These are phyloP conservation scores for Rhabdomys dilectus DNA, from an alignment of 2,113 vertebrate genomes.

Conservation along the genomic window DNA sequence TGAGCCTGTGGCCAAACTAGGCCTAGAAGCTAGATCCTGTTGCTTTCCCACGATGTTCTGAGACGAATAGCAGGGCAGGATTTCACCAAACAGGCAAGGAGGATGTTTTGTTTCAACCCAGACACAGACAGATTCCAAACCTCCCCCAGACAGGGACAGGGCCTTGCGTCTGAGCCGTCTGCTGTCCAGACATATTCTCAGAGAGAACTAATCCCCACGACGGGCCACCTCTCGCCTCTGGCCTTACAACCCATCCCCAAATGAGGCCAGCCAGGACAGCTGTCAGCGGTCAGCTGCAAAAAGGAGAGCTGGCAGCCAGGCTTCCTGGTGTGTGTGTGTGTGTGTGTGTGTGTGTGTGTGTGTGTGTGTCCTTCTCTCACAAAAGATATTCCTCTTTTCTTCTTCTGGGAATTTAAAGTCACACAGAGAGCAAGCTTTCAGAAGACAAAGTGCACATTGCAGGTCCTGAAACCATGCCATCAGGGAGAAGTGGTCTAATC, in stretches of 20 bases:
- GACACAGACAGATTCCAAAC: constrained; percentile 75
- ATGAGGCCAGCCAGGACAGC: constrained; percentile 51
- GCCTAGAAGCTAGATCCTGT: constrained; percentile 50
- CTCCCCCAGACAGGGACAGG: constrained; percentile 68
- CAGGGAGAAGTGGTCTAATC: not conserved
- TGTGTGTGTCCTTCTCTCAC: not conserved
- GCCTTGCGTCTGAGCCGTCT: constrained; percentile 41
- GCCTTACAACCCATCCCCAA: constrained; percentile 46
- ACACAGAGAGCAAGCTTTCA: not conserved
- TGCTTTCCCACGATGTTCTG: constrained; percentile 70
- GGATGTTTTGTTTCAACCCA: constrained; percentile 74
- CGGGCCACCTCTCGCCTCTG: constrained; percentile 57
- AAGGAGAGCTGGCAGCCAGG: not conserved
- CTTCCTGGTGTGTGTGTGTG: not conserved
- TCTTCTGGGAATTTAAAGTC: not conserved
- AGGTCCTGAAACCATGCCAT: not conserved
- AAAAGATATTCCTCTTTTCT: not conserved
- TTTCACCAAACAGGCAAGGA: constrained; percentile 54
- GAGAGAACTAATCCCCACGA: constrained; percentile 57
- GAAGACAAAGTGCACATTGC: not conserved
- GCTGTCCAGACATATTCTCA: constrained; percentile 70
- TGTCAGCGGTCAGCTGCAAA: not conserved
- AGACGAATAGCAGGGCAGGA: constrained; percentile 48
- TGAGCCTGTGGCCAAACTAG: constrained; percentile 47
- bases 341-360: not conserved